Percentiles rank a stretch among this genome's conserved stretches.
Conservation (phyloP, 2,797 vertebrate species). For the Danio choprae region DNA sequence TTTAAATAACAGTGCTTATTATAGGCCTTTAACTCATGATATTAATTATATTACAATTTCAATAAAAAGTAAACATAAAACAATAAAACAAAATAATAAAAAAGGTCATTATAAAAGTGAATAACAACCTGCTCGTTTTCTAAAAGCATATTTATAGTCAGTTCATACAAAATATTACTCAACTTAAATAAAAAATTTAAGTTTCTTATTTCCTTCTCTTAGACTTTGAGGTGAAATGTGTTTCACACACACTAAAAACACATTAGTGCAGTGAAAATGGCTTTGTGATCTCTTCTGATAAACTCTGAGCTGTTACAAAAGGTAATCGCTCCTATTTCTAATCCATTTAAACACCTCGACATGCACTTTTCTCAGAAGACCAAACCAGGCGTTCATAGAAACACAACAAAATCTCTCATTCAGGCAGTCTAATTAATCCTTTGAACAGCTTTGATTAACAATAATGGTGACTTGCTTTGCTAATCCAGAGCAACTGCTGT, state of each 20-base stretch:
- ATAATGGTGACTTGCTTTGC: slow-evolving; percentile 8
- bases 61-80: not conserved
- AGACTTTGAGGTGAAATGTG: not conserved
- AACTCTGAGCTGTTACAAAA: not conserved
- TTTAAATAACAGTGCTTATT: not conserved
- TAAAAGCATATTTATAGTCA: not conserved
- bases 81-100: not conserved
- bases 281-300: not conserved
- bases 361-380: not conserved
- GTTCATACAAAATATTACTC: too few relatives aligned
- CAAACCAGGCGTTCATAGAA: not conserved
- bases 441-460: not conserved
- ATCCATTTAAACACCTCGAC: slow-evolving; percentile 15
- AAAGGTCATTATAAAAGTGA: too few relatives aligned
- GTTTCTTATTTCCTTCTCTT: not conserved
- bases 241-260: not conserved
- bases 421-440: not conserved
- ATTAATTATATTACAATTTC: not conserved
- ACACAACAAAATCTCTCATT: not conserved
- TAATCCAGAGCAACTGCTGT: not conserved
- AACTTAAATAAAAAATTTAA: too few relatives aligned
- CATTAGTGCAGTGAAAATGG: not conserved
- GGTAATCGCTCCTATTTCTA: not conserved
- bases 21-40: not conserved
- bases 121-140: too few relatives aligned